phyloP scores from a whole-genome alignment of 2,888 invertebrate species.

The Tolmerus cingulatus region DNA sequence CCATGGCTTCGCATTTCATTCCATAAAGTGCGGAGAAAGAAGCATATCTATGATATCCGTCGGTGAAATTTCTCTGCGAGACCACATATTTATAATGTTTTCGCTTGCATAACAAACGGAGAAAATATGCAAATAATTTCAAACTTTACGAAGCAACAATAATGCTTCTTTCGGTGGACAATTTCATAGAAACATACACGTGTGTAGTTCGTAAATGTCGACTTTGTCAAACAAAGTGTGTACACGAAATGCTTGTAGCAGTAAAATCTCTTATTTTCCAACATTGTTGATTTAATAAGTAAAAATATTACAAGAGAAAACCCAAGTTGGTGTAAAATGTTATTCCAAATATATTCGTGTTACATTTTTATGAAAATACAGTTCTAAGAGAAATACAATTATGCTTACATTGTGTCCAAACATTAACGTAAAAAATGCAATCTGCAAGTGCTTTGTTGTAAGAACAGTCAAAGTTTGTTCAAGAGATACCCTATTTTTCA shows the following conservation, averaged over 20 bases:
- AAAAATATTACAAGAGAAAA: not conserved
- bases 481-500: constrained; percentile 39
- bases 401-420: constrained; percentile 32
- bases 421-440: constrained; percentile 46
- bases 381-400: constrained; percentile 37
- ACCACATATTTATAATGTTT: not conserved
- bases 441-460: constrained; percentile 47
- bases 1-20: not conserved
- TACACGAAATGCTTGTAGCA: not conserved
- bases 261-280: not conserved
- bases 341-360: not conserved
- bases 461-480: constrained; percentile 34
- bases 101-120: not conserved
- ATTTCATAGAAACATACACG: not conserved
- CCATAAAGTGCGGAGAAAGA: not conserved
- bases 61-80: not conserved
- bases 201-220: not conserved
- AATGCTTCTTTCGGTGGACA: not conserved
- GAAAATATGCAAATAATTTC: not conserved
- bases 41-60: not conserved
- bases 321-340: not conserved
- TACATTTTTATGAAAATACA: not conserved
- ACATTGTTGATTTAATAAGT: not conserved
- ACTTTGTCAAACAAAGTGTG: not conserved
- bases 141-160: not conserved